phyloP scores from a whole-genome alignment of 2,888 invertebrate genomes.

The Pachydiplax longipennis region DNA sequence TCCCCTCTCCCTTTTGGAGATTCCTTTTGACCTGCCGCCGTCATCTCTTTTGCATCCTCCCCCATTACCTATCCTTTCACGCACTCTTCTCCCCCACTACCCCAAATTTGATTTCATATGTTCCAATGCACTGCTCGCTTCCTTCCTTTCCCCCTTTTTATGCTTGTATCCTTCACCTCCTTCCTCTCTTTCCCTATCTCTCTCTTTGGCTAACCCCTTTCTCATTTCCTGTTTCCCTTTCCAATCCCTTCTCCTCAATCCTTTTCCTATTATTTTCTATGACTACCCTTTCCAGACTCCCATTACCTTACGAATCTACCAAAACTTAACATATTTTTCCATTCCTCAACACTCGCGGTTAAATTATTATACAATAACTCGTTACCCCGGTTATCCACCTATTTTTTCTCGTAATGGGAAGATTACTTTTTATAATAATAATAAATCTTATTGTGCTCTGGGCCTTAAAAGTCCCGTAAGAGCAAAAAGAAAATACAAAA shows the following conservation, averaged over 20 bases:
- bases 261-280: not conserved
- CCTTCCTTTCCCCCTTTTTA: not conserved
- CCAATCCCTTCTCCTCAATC: not conserved
- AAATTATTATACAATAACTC: too few relatives aligned
- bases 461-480: too few relatives aligned
- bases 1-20: not conserved
- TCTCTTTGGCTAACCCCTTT: not conserved
- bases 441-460: too few relatives aligned
- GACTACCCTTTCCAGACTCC: not conserved
- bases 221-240: not conserved
- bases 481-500: too few relatives aligned
- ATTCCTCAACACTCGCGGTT: too few relatives aligned
- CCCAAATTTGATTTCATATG: conserved; percentile 43
- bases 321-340: too few relatives aligned
- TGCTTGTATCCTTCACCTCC: not conserved
- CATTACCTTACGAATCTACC: too few relatives aligned
- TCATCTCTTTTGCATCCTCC: conserved; percentile 23
- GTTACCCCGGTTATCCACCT: too few relatives aligned
- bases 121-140: conserved; percentile 26
- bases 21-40: conserved; percentile 35
- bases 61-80: not conserved
- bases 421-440: too few relatives aligned
- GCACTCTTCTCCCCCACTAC: conserved; percentile 12
- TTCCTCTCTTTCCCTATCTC: not conserved
- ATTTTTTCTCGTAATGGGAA: too few relatives aligned